phyloP scores from a whole-genome alignment of 2,113 vertebrate genomes.

The Circaetus gallicus region DNA sequence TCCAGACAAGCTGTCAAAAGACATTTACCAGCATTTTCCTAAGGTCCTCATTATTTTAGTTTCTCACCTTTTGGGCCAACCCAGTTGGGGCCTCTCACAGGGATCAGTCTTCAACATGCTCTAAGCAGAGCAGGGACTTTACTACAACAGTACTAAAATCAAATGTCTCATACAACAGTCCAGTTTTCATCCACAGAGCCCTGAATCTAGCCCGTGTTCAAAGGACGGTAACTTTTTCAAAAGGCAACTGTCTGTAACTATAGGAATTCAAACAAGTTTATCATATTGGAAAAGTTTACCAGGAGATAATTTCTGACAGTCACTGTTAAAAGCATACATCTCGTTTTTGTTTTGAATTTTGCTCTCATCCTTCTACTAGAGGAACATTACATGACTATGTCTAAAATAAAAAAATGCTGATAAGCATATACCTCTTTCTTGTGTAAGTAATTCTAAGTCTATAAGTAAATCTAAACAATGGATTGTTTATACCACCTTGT shows the following conservation, averaged over 20 bases:
- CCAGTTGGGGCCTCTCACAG: neutral
- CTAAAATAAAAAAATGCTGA: neutral
- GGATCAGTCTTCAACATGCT: neutral
- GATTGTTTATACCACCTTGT: neutral
- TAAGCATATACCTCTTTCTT: neutral
- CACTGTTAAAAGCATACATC: neutral
- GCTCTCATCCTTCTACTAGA: neutral
- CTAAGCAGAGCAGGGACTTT: neutral
- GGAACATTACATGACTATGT: neutral
- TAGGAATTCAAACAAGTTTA: neutral
- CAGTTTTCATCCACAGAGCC: neutral
- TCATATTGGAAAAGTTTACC: neutral
- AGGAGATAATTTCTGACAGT: neutral
- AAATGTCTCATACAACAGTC: neutral
- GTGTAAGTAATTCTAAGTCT: neutral
- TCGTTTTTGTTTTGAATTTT: neutral
- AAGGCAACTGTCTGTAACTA: neutral
- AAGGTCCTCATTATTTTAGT: neutral
- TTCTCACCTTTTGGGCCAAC: neutral
- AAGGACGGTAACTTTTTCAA: neutral
- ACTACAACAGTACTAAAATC: neutral
- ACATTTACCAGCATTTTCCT: neutral
- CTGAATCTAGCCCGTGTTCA: neutral
- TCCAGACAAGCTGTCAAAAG: neutral
- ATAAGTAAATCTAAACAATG: neutral